A percentile compares a stretch with the other conserved stretches of the same genome.
Evolutionary conservation across 2,888 invertebrate genomes (phyloP).

Genomic region (Platycnemis pennipes): DNA sequence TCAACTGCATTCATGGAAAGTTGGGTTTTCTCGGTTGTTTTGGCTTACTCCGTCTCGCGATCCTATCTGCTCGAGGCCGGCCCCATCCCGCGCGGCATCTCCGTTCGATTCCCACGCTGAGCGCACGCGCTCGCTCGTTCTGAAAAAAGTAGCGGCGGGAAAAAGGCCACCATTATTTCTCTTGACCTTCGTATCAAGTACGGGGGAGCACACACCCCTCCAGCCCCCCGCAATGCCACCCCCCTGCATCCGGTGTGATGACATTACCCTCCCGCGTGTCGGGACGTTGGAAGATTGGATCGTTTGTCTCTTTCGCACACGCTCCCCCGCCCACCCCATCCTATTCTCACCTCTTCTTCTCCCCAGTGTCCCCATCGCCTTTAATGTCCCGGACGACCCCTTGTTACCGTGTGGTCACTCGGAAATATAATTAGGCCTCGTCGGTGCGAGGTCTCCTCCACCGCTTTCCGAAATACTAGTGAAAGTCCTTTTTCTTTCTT

Average conservation of each 20-base stretch:
- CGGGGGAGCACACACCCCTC: neutral
- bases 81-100: neutral
- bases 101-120: constrained; percentile 34
- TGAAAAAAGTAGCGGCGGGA: neutral
- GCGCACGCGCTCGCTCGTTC: constrained; percentile 27
- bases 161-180: constrained; percentile 42
- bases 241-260: constrained; percentile 55
- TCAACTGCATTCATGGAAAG: too few species aligned
- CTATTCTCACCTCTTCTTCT: neutral
- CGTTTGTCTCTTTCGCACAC: neutral
- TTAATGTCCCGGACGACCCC: neutral
- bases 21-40: too few species aligned
- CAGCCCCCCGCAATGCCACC: too few species aligned
- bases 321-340: neutral
- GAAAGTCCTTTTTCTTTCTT: neutral
- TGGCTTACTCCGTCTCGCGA: too few species aligned
- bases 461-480: neutral
- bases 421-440: neutral
- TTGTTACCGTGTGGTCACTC: neutral
- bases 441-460: neutral
- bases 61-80: neutral
- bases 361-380: neutral
- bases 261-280: constrained; percentile 32
- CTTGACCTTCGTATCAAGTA: constrained; percentile 67
- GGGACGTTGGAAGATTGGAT: neutral